Percentiles rank a stretch among this genome's conserved stretches.
These are phyloP conservation scores for Channa striata DNA, from an alignment of 2,797 vertebrate genomes.

Conservation along the genomic window DNA sequence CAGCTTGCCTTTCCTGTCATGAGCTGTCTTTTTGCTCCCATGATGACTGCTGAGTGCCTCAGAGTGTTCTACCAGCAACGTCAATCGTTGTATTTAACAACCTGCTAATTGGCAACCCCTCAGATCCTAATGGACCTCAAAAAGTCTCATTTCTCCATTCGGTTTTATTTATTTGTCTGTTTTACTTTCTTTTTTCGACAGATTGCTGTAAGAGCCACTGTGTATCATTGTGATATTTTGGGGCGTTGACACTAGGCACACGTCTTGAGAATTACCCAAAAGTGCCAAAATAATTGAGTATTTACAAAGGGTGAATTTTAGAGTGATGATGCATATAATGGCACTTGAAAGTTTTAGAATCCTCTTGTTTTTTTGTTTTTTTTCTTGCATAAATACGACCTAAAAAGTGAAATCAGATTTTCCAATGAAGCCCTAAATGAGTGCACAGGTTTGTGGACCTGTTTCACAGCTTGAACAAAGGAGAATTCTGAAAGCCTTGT, in stretches of 20 bases:
- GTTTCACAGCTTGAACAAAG: too few species aligned
- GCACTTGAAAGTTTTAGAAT: too few species aligned
- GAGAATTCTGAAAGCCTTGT: too few species aligned
- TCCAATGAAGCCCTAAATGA: too few species aligned
- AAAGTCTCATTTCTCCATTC: conserved; percentile 34
- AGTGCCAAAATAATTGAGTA: background rate
- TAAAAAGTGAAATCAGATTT: too few species aligned
- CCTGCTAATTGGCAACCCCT: conserved; percentile 62
- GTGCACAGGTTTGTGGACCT: too few species aligned
- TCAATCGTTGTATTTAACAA: conserved; percentile 54
- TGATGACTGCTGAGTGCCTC: conserved; percentile 65
- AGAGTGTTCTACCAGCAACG: conserved; percentile 38
- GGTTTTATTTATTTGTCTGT: conserved; percentile 10
- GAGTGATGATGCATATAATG: background rate
- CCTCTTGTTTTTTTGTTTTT: too few species aligned
- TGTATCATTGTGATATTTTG: background rate
- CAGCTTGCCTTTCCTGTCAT: conserved; percentile 56
- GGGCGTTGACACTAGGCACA: conserved; percentile 9
- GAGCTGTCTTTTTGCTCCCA: conserved; percentile 61
- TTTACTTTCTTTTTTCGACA: background rate
- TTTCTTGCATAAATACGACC: too few species aligned
- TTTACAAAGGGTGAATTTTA: background rate
- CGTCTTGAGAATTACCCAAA: conserved; percentile 16
- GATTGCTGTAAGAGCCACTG: too few species aligned
- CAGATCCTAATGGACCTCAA: conserved; percentile 63